phyloP scores from a whole-genome alignment of 2,888 invertebrate genomes.

The Crossocerus cetratus region DNA sequence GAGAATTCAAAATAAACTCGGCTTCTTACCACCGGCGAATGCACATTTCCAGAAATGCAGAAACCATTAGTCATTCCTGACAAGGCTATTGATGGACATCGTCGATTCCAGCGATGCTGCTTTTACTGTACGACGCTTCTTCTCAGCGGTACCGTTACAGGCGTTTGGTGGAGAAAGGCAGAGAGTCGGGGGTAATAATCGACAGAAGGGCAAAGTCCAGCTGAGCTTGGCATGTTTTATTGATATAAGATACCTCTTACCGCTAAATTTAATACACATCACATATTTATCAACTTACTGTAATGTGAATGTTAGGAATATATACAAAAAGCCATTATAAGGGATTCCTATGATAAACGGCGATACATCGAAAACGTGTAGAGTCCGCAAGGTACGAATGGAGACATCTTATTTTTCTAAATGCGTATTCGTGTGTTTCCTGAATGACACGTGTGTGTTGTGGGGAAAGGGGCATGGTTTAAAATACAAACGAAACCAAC shows the following conservation, averaged over 20 bases:
- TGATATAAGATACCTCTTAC: constrained; percentile 68
- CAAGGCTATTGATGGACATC: neutral
- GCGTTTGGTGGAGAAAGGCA: neutral
- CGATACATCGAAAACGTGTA: constrained; percentile 65
- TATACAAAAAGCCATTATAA: constrained; percentile 76
- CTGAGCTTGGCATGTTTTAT: constrained; percentile 61
- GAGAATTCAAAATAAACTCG: constrained; percentile 14
- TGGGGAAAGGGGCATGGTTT: too few species aligned
- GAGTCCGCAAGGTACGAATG: constrained; percentile 63
- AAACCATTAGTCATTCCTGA: too few species aligned
- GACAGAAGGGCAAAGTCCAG: neutral
- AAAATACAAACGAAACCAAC: constrained; percentile 52
- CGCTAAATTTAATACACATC: constrained; percentile 73
- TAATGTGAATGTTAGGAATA: constrained; percentile 71
- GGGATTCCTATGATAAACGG: constrained; percentile 65
- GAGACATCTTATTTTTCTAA: constrained; percentile 56
- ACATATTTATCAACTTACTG: constrained; percentile 64
- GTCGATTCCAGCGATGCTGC: neutral
- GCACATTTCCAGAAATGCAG: too few species aligned
- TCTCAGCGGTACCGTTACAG: neutral
- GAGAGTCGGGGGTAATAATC: neutral
- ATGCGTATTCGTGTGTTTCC: constrained; percentile 42
- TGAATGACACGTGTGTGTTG: constrained; percentile 33
- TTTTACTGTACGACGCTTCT: neutral
- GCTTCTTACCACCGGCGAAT: too few species aligned